Evolutionary conservation across 2,113 vertebrate species (phyloP), one percentile per base, ranked within the genome.

Genomic region (Lynx canadensis): DNA sequence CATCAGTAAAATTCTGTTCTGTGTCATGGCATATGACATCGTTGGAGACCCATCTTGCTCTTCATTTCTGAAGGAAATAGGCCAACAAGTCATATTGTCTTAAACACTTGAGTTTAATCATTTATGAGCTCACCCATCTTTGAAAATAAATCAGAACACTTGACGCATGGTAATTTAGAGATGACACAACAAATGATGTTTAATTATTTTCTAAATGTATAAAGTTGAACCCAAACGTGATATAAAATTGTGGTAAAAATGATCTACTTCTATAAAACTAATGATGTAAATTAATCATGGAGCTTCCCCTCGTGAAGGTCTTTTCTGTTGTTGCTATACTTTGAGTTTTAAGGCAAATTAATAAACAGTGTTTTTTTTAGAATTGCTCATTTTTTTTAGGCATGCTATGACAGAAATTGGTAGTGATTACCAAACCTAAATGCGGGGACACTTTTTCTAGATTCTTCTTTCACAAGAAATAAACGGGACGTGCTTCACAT

Each of bases 51-150:
- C 15, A 63, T 25, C 71, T 80, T 19, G n/a, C 36, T 19, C 36
- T 78, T 38, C 63, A 71, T 91, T 94, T 84, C 89, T 97, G n/a
- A 63, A 86, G 79, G 82, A 74, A 86, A 95, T 6, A 23, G 21
- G 79, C 63, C 89, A 68, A 74, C 18, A 60, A 60, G 7, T 65
- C 60, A 9, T 19, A 71, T 45, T 95, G 95, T 57, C 48, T 79
- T 57, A 68, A 76, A n/a, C 29, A 23, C 66, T 38, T 52, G 23
- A 33, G 14, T 63, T 60, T 8, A 38, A 74, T 65, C 27, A 21
- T 25, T 82, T 50, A n/a, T 4, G 14, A 73, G 52, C 33, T 69
- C 41, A 76, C 3, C 15, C 57, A 6, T 76, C 76, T 57, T 69
- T 19, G 48, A 66, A 93, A 78, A 80, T 50, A 33, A 23, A 66